Conservation (phyloP, 1,140 invertebrate species). For the Coptotermes formosanus region DNA sequence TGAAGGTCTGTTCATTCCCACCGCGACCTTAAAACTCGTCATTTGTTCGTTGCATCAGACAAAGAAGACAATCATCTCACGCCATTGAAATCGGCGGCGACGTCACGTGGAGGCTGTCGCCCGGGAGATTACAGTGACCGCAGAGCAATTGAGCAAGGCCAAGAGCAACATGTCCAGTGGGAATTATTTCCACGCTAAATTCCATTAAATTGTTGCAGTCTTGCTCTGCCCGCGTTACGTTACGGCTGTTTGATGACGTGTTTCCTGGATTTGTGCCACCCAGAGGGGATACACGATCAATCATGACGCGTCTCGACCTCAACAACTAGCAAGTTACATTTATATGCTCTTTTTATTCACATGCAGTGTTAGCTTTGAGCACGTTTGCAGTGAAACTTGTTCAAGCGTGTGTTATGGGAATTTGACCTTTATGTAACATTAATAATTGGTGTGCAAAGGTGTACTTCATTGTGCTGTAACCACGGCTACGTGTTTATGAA, state of each 20-base stretch:
- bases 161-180: background rate
- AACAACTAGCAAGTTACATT: background rate
- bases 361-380: too few species aligned
- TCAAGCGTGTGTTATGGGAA: too few species aligned
- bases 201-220: background rate
- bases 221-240: background rate
- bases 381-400: too few species aligned
- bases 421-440: too few species aligned
- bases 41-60: background rate
- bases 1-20: background rate
- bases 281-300: background rate
- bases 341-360: background rate
- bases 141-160: background rate
- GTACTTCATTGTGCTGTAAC: too few species aligned
- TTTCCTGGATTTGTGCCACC: background rate
- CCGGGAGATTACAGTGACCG: background rate
- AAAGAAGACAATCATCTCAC: background rate
- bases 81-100: background rate
- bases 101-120: background rate
- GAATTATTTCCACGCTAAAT: constrained; percentile 9
- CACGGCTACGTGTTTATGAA: too few species aligned
- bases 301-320: background rate
- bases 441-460: too few species aligned
- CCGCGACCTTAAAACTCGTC: background rate
- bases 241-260: background rate